Percentiles rank a stretch among this genome's conserved stretches.
Evolutionary conservation across 1,140 invertebrate genomes (phyloP).

Genomic region (Phymastichus coffea): DNA sequence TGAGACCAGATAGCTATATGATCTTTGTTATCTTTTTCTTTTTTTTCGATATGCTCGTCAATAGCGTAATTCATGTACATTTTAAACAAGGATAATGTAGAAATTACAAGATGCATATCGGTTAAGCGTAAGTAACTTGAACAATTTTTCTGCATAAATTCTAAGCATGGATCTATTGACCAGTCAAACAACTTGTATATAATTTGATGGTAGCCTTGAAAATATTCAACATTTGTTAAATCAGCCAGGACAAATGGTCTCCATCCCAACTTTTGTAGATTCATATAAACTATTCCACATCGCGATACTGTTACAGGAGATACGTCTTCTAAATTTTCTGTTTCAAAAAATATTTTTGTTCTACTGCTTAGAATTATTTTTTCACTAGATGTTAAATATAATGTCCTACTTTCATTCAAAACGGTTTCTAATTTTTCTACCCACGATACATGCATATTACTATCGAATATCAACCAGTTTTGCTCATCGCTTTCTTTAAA

Average conservation of each 20-base stretch:
- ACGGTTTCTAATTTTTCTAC: slow-evolving; percentile 70
- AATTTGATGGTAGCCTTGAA: slow-evolving; percentile 31
- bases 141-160: slow-evolving; percentile 54
- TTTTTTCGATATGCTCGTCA: slow-evolving; percentile 36
- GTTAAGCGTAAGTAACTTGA: slow-evolving; percentile 51
- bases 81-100: slow-evolving; percentile 60
- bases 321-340: slow-evolving; percentile 60
- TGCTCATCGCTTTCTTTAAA: slow-evolving; percentile 36
- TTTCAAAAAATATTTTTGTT: slow-evolving; percentile 70
- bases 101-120: slow-evolving; percentile 54
- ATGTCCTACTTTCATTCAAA: slow-evolving; percentile 67
- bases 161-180: slow-evolving; percentile 56
- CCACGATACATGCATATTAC: slow-evolving; percentile 67
- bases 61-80: slow-evolving; percentile 57
- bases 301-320: slow-evolving; percentile 67
- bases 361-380: slow-evolving; percentile 60
- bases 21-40: slow-evolving; percentile 27
- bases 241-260: slow-evolving; percentile 48
- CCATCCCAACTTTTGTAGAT: slow-evolving; percentile 54
- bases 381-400: slow-evolving; percentile 60
- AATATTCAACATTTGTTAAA: slow-evolving; percentile 26
- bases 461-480: slow-evolving; percentile 66
- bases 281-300: slow-evolving; percentile 71
- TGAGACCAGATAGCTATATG: slow-evolving; percentile 56
- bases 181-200: slow-evolving; percentile 58